Evolutionary conservation across 2,888 invertebrate genomes (phyloP), one percentile per base, ranked within the genome.

Genomic region (Girardia tigrina): DNA sequence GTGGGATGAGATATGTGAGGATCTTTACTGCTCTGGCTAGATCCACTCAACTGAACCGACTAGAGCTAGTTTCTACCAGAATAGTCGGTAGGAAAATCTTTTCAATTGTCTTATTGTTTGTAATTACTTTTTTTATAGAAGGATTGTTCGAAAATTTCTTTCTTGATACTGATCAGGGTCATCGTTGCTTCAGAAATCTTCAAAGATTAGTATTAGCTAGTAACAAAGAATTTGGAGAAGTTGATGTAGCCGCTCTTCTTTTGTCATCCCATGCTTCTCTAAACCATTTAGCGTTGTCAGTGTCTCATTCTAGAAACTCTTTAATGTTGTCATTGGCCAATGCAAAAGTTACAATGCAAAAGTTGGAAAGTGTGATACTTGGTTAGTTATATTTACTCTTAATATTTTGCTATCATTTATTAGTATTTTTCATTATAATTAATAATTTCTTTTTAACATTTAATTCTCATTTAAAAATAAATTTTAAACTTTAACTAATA

Each of bases 141-240:
- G 81, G 82, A 26, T 77, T 82, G 12, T 79, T 82, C 28, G 81
- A 82, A 71, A 80, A 82, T 76, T 80, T 82, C 26, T 80, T 82
- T 27, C 82, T 82, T 75, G 81, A 82, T 72, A 80, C 79, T 27
- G 80, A 80, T 42, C 77, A 26, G 75, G 36, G 29, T 12, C 27
- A 69, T 79, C 78, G 78, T 29, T 80, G 81, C 4, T 82, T 82
- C 77, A 78, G 80, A 2, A 77, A 79, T 28, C 79, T 82, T 28
- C 78, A 79, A 29, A 78, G 78, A 70, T 77, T 82, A 1, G 78
- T 79, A 20, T 79, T 82, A 72, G 81, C 80, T 23, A 79, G 80
- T 1, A 81, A 81, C 78, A 80, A 80, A 76, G 79, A 80, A 77
- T 79, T 79, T 4, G 78, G 79, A 8, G 81, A 81, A 76, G 79